A percentile compares a stretch with the other conserved stretches of the same genome.
Evolutionary conservation across 1,140 invertebrate species (phyloP).

Genomic region (Diorhabda elongata): DNA sequence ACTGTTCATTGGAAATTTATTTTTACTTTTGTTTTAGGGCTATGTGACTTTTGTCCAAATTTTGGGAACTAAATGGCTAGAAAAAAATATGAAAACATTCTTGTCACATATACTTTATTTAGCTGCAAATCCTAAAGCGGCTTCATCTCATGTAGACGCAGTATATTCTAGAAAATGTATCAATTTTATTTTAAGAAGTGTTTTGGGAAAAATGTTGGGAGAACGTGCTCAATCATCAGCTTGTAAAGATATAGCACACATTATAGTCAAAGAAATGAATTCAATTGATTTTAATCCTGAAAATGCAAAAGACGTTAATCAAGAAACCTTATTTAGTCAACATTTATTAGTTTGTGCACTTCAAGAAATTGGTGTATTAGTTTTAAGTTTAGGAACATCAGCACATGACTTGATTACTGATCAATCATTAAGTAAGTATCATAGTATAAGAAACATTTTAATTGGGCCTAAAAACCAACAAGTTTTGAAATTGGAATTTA

Average conservation of each 20-base stretch:
- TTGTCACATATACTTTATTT: constrained; percentile 87
- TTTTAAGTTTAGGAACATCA: constrained; percentile 86
- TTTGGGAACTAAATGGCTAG: constrained; percentile 90
- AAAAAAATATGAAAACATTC: constrained; percentile 82
- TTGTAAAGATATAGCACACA: constrained; percentile 88
- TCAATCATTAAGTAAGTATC: constrained; percentile 67
- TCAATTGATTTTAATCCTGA: constrained; percentile 87
- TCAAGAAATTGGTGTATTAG: constrained; percentile 83
- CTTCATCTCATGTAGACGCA: constrained; percentile 92
- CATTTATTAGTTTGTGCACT: constrained; percentile 91
- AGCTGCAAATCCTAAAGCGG: constrained; percentile 89
- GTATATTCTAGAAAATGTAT: constrained; percentile 97
- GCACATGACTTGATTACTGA: constrained; percentile 84
- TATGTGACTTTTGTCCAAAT: constrained; percentile 92
- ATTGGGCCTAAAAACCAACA: too few relatives aligned
- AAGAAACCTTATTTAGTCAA: constrained; percentile 88
- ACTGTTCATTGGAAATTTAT: not conserved
- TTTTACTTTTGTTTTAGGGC: constrained; percentile 58
- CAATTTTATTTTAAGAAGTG: constrained; percentile 87
- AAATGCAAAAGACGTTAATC: constrained; percentile 85
- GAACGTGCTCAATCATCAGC: constrained; percentile 96
- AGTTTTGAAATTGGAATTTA: not conserved
- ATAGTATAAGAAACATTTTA: too few relatives aligned
- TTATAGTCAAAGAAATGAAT: constrained; percentile 93
- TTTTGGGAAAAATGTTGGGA: constrained; percentile 88